Base-by-base conservation (phyloP, 2,113 vertebrate genomes). In the Tachuris rubrigastra region DNA sequence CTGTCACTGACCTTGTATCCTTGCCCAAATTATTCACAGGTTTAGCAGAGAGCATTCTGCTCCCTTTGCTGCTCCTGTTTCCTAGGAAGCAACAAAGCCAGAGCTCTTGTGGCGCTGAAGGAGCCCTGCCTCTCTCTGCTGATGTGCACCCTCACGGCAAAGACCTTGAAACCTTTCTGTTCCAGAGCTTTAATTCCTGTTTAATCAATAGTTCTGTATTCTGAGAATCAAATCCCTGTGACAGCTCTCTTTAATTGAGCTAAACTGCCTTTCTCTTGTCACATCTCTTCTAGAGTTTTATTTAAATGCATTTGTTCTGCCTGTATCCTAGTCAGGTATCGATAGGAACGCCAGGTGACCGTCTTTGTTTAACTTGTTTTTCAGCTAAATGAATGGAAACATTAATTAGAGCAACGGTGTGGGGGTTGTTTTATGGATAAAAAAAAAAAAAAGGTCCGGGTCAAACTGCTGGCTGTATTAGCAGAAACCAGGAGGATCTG, bases 141-240 rank as follows among this genome's bases (percentile, higher is more conserved):
- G 90, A 53, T 92, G 92, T 84, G 42, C 33, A 74, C 79, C 76
- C 88, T 87, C 72, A 12, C 33, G 1, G 88, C 88, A 83, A 84
- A 93, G 93, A 94, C 92, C 95, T 96, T 96, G 95, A 97, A 96
- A 90, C 92, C 95, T 96, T 89, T 88, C 90, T 94, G 92, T 81
- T 93, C 84, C 18, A 3, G 92, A 90, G 96, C 86, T 92, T 92
- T 95, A 90, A 90, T 93, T 97, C 86, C 88, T 44, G 46, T 84
- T 86, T 90, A 92, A 95, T 93, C 95, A 83, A 92, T 96, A 95
- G 87, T 78, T 93, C 93, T 80, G 67, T 96, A 82, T 97, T 96
- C 94, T 58, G 85, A 81, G 87, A 96, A 95, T 91, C 91, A 91
- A 87, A 96, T 92, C 72, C 65, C 86, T 91, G 78, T 87, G 94